Conservation (phyloP, 2,797 vertebrate species). For the Ptychobarbus kaznakovi region DNA sequence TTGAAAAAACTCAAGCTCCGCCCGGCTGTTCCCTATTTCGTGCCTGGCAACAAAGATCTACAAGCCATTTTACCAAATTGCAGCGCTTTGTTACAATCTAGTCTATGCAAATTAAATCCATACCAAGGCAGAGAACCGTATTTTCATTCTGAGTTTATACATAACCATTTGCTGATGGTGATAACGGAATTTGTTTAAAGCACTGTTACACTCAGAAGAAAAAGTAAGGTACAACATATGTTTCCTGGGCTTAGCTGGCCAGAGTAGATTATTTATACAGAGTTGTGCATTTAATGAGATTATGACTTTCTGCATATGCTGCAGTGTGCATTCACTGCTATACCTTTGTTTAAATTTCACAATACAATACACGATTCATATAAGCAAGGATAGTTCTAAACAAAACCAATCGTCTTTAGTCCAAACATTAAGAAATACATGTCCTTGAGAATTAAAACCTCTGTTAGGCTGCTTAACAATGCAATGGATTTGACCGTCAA, state of each 20-base stretch:
- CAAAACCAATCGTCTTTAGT: not conserved
- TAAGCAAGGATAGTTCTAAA: not conserved
- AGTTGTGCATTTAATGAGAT: constrained; percentile 1
- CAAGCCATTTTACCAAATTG: not conserved
- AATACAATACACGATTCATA: not conserved
- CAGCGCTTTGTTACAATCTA: not conserved
- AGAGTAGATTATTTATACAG: not conserved
- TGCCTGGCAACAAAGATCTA: not conserved
- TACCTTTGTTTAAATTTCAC: not conserved
- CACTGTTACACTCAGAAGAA: not conserved
- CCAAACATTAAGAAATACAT: not conserved
- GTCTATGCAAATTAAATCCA: not conserved
- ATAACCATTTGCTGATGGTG: not conserved
- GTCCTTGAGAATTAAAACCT: not conserved
- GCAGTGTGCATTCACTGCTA: not conserved
- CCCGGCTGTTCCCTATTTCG: not conserved
- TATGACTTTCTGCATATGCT: constrained; percentile 19
- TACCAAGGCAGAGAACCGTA: not conserved
- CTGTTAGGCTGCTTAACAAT: not conserved
- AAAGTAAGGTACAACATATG: not conserved
- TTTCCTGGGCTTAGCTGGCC: not conserved
- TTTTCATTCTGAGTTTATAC: not conserved
- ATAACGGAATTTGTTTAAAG: not conserved
- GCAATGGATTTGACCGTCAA: too few species aligned
- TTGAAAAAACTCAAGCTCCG: not conserved